phyloP scores from a whole-genome alignment of 2,888 invertebrate species.

The Agriopis marginaria region DNA sequence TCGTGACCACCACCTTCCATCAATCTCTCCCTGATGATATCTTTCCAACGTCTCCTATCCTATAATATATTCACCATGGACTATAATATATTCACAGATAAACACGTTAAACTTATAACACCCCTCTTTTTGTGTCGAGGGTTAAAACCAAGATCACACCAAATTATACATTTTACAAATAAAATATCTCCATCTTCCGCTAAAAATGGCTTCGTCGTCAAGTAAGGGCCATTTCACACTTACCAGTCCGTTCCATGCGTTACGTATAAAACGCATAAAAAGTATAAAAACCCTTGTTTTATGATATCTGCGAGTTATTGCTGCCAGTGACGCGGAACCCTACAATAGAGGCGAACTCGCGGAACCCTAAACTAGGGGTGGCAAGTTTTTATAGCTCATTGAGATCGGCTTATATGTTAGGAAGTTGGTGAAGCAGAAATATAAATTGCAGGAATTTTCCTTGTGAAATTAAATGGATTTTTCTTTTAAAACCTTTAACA shows the following conservation, averaged over 20 bases:
- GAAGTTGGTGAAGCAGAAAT: slow-evolving; percentile 22
- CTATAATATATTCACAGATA: no score
- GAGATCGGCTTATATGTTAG: slow-evolving; percentile 46
- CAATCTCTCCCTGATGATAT: no score
- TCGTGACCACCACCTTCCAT: no score
- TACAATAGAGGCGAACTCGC: slow-evolving; percentile 34
- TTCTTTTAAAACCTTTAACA: no score
- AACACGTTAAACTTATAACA: no score
- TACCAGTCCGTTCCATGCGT: slow-evolving; percentile 28
- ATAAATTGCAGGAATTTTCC: background rate
- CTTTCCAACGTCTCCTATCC: no score
- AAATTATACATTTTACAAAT: background rate
- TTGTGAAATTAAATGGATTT: background rate
- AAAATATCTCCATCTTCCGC: slow-evolving; percentile 3
- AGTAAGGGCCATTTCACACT: slow-evolving; percentile 41
- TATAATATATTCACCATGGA: no score
- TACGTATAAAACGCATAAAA: slow-evolving; percentile 8
- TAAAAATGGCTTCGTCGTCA: slow-evolving; percentile 40
- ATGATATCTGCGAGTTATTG: slow-evolving; percentile 66
- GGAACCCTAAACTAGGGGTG: slow-evolving; percentile 52
- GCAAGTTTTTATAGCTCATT: slow-evolving; percentile 49
- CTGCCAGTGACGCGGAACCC: slow-evolving; percentile 62
- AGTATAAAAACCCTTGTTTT: slow-evolving; percentile 50
- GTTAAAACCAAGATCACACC: background rate
- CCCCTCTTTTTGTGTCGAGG: no score